phyloP scores from a whole-genome alignment of 1,140 invertebrate species.

The Argopecten irradians region DNA sequence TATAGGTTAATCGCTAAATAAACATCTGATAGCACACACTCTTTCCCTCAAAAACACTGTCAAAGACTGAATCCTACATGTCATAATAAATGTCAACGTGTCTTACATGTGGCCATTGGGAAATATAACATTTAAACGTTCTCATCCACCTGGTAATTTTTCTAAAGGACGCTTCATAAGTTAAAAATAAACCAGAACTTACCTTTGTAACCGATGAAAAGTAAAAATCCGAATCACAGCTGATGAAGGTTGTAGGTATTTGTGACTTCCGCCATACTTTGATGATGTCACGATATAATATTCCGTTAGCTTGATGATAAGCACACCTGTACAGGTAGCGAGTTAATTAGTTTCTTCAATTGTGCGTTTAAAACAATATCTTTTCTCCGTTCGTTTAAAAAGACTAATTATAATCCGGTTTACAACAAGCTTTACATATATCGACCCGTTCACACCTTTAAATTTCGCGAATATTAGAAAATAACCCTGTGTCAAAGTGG shows the following conservation, averaged over 20 bases:
- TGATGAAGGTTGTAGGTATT: slow-evolving; percentile 1
- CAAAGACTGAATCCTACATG: no score
- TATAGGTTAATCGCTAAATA: neutral
- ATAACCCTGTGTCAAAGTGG: slow-evolving; percentile 38
- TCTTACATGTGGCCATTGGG: no score
- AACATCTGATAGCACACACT: neutral
- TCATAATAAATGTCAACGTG: neutral
- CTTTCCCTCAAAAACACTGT: neutral
- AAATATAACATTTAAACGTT: no score
- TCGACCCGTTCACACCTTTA: neutral
- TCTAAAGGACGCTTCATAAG: no score
- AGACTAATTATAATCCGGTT: neutral
- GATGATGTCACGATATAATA: slow-evolving; percentile 14
- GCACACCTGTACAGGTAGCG: slow-evolving; percentile 24
- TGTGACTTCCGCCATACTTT: slow-evolving; percentile 29
- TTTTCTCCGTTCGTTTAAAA: neutral
- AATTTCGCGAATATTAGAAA: neutral
- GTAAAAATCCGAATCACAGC: neutral
- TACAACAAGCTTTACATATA: neutral
- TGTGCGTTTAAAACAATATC: neutral
- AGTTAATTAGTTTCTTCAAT: neutral
- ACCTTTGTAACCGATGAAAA: neutral
- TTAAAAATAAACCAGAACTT: neutral
- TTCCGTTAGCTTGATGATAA: slow-evolving; percentile 22
- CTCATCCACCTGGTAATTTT: no score